Base-by-base conservation (phyloP, 2,888 invertebrate genomes). In the Atethmia centrago region DNA sequence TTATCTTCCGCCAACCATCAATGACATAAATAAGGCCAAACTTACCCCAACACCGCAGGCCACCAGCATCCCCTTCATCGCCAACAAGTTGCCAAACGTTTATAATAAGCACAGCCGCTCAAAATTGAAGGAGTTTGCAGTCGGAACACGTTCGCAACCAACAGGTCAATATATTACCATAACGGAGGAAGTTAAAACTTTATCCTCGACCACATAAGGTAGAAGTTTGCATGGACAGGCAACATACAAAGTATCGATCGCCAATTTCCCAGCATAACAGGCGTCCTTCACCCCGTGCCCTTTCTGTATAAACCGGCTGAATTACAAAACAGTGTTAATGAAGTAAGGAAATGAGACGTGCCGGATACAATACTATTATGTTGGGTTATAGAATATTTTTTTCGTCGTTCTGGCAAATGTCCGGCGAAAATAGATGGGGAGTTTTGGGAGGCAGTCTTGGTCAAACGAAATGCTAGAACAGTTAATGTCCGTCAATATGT, bases 251-350 rank as follows among this genome's bases (percentile, higher is more conserved):
- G 89, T 95, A 95, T 95, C 95, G 95, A 95, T 95, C 95, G 92
- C 61, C 77, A 74, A 88, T 88, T 88, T 87, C 83, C 90, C 88
- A 88, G 89, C 92, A 88, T 88, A 90, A 84, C 89, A 82, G 74
- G 89, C 93, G 95, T 94, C 95, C 95, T 95, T 95, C 95, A 95
- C 95, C 95, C 89, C 92, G 91, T 95, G 95, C 92, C 95, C 95
- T 95, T 95, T 89, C 77, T 72, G 84, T 88, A 84, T 88, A 87
- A 92, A 79, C 90, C 92, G 89, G 74, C 90, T 80, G 84, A 88
- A 88, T 91, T 85, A 76, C 82, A 88, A 86, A 90, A 88, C 79
- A 80, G 77, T 82, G 66, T 74, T 77, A n/a, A n/a, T 71, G 76
- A 83, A 82, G 71, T 74, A 70, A 76, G 81, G 66, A 84, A 86